These are phyloP conservation scores for Elgonia sp. DNA, from an alignment of 2,888 invertebrate genomes.

Conservation along the genomic window DNA sequence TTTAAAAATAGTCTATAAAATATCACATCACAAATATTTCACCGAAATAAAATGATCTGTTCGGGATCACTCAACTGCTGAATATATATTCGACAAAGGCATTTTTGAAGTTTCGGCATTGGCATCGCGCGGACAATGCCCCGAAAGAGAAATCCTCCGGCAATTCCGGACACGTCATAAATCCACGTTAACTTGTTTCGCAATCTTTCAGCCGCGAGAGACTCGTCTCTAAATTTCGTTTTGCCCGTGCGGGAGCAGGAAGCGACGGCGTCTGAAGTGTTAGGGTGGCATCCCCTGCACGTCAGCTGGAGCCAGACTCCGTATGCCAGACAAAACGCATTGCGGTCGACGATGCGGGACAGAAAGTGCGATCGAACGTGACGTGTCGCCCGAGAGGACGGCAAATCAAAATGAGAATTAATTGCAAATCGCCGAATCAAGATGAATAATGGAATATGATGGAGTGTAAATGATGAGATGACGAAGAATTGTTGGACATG, in stretches of 20 bases:
- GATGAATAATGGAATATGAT: neutral
- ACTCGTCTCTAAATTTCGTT: constrained; percentile 71
- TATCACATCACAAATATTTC: too few relatives aligned
- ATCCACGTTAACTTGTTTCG: constrained; percentile 69
- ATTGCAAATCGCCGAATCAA: constrained; percentile 31
- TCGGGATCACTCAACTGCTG: too few relatives aligned
- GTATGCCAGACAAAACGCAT: constrained; percentile 54
- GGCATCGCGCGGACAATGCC: constrained; percentile 34
- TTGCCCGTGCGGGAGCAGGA: constrained; percentile 49
- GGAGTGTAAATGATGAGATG: constrained; percentile 10
- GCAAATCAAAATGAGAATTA: constrained; percentile 22
- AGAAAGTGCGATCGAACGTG: constrained; percentile 63
- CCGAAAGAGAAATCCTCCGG: constrained; percentile 50
- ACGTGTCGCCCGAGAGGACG: constrained; percentile 39
- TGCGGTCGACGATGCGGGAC: constrained; percentile 56
- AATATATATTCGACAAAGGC: too few relatives aligned
- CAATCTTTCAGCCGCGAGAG: constrained; percentile 64
- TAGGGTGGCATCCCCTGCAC: constrained; percentile 80
- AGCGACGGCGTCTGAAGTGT: constrained; percentile 79
- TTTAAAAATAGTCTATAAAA: too few relatives aligned
- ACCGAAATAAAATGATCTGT: too few relatives aligned
- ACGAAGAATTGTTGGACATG: too few relatives aligned
- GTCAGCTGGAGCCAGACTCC: constrained; percentile 65
- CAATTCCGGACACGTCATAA: constrained; percentile 67
- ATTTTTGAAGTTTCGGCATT: constrained; percentile 31